Conservation (phyloP, 35 echinoderm and acorn worm species). For the Ophioderma brevispina region DNA sequence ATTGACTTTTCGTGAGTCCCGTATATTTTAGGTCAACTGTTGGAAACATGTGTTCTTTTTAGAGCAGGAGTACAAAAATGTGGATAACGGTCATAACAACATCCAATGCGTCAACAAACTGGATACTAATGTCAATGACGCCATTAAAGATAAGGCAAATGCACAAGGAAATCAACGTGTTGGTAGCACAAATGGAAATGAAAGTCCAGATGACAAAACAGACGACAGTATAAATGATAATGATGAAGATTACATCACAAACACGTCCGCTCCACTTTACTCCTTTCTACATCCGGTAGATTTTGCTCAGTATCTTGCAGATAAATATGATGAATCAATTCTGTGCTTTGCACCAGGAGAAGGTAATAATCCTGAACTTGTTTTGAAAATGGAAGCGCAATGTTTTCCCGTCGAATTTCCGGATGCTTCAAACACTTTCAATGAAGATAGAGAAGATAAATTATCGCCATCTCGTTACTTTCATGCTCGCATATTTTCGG, state of each 20-base stretch:
- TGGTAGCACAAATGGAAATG: not conserved
- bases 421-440: slow-evolving; percentile 36
- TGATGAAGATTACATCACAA: slow-evolving; percentile 1
- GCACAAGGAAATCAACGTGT: too few species aligned
- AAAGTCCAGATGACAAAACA: not conserved
- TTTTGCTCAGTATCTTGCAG: slow-evolving; percentile 1
- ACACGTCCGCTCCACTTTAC: not conserved
- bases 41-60: too few species aligned
- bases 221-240: not conserved
- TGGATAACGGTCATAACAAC: too few species aligned
- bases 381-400: slow-evolving; percentile 52
- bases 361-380: slow-evolving; percentile 68
- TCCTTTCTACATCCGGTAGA: not conserved
- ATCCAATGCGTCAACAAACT: too few species aligned
- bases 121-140: too few species aligned
- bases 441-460: slow-evolving; percentile 18
- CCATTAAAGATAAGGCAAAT: too few species aligned
- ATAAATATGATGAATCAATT: slow-evolving; percentile 16
- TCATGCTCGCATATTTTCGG: slow-evolving; percentile 44
- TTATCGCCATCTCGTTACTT: slow-evolving; percentile 60
- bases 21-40: too few species aligned
- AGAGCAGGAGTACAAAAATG: too few species aligned
- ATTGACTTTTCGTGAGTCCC: too few species aligned
- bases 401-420: slow-evolving; percentile 56
- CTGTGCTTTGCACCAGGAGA: slow-evolving; percentile 68